phyloP scores from a whole-genome alignment of 1,140 invertebrate genomes.

The Lordiphosa mommai region DNA sequence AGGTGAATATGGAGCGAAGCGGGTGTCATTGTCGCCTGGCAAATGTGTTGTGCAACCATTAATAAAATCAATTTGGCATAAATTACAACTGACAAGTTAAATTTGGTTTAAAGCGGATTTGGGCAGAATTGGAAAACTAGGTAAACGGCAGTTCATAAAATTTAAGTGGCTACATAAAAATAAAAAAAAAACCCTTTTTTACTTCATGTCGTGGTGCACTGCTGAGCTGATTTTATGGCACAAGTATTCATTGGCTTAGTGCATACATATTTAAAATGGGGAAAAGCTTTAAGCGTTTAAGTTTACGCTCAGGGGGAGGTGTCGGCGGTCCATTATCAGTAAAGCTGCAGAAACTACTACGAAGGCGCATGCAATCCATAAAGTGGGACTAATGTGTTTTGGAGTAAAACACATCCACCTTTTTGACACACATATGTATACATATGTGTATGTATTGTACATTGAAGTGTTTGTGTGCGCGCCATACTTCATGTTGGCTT shows the following conservation, averaged over 20 bases:
- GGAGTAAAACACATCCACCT: slow-evolving; percentile 5
- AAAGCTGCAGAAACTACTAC: slow-evolving; percentile 38
- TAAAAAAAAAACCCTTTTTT: no score
- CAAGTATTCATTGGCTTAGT: slow-evolving; percentile 66
- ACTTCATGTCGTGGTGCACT: slow-evolving; percentile 27
- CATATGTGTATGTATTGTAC: not conserved
- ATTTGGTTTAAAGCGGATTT: not conserved
- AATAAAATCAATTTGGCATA: slow-evolving; percentile 50
- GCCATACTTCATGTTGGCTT: slow-evolving; percentile 62
- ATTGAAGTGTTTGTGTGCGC: slow-evolving; percentile 1
- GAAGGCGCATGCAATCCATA: slow-evolving; percentile 59
- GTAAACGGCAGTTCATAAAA: no score
- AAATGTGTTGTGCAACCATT: slow-evolving; percentile 39
- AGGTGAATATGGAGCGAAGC: slow-evolving; percentile 15
- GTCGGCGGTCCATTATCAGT: slow-evolving; percentile 50
- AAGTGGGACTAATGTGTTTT: slow-evolving; percentile 61
- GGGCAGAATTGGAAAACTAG: no score
- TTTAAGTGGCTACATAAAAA: no score
- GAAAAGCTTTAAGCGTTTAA: slow-evolving; percentile 56
- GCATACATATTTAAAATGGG: slow-evolving; percentile 70
- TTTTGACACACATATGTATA: slow-evolving; percentile 15
- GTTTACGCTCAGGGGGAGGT: slow-evolving; percentile 21
- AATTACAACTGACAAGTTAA: slow-evolving; percentile 33
- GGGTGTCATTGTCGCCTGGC: slow-evolving; percentile 36
- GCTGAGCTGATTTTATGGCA: slow-evolving; percentile 56